phyloP scores from a whole-genome alignment of 2,113 vertebrate species.

The Poeciliopsis turrubarensis region DNA sequence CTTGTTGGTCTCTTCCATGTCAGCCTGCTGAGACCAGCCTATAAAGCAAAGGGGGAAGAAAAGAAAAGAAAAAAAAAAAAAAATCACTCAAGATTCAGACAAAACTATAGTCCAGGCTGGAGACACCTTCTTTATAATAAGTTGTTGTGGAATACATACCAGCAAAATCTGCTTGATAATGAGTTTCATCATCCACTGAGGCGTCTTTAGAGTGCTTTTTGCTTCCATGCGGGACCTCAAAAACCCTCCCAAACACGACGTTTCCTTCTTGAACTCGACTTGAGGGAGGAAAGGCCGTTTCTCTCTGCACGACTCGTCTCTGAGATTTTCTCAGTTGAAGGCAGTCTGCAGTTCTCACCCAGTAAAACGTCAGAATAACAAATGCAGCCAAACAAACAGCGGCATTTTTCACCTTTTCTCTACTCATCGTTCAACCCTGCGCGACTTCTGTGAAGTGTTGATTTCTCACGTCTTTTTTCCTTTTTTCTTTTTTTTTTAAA shows the following conservation, averaged over 20 bases:
- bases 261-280: constrained; percentile 27
- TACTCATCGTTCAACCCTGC: constrained; percentile 1
- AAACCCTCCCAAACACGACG: constrained; percentile 53
- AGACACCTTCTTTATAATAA: too few species aligned
- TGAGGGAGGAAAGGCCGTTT: rapidly evolving
- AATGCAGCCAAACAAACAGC: not conserved
- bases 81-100: not conserved
- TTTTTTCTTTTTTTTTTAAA: too few species aligned
- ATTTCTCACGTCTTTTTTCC: too few species aligned
- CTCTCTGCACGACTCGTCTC: not conserved
- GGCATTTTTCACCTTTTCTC: not conserved
- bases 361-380: constrained; percentile 27
- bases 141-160: constrained; percentile 8
- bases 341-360: constrained; percentile 20
- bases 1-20: not conserved
- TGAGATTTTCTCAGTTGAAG: constrained; percentile 34
- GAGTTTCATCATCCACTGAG: constrained; percentile 19
- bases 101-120: not conserved
- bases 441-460: too few species aligned
- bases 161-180: constrained; percentile 59
- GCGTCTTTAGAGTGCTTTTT: constrained; percentile 1
- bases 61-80: not conserved
- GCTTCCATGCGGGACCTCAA: not conserved
- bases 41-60: too few species aligned
- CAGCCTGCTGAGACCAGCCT: constrained; percentile 24